Percentiles rank a stretch among this genome's conserved stretches.
Conservation (phyloP, 2,113 vertebrate species). For the Anolis carolinensis region DNA sequence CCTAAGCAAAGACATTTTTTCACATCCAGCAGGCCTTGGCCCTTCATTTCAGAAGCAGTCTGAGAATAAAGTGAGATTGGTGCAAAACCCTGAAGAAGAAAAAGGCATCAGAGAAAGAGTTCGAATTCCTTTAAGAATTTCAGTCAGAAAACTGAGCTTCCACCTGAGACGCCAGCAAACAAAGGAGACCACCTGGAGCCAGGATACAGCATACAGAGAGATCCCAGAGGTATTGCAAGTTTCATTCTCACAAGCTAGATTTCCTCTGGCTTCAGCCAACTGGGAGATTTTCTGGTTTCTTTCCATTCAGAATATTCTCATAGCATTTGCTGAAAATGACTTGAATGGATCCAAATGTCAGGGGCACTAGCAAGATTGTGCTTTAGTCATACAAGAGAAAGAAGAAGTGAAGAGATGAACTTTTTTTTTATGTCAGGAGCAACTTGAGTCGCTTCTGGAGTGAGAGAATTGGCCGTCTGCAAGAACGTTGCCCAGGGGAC, state of each 20-base stretch:
- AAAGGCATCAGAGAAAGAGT: neutral
- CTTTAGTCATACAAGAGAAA: neutral
- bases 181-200: neutral
- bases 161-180: constrained; percentile 14
- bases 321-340: neutral
- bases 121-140: neutral
- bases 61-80: neutral
- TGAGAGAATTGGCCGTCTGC: no score
- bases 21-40: constrained; percentile 34
- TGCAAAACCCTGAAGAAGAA: constrained; percentile 23
- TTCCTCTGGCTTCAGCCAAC: neutral
- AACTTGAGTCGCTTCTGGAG: no score
- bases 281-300: neutral
- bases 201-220: constrained; percentile 18
- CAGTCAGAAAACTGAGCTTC: constrained; percentile 21
- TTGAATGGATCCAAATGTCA: neutral
- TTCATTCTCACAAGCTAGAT: neutral
- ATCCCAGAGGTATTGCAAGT: constrained; percentile 3
- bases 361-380: neutral
- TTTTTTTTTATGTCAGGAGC: no score
- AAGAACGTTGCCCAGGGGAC: no score
- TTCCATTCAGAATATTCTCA: neutral
- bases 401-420: neutral
- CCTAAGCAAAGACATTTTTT: constrained; percentile 4
- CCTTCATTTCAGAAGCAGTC: constrained; percentile 31